Evolutionary conservation across 1,140 invertebrate species (phyloP).

Genomic region (Eumeta japonica): DNA sequence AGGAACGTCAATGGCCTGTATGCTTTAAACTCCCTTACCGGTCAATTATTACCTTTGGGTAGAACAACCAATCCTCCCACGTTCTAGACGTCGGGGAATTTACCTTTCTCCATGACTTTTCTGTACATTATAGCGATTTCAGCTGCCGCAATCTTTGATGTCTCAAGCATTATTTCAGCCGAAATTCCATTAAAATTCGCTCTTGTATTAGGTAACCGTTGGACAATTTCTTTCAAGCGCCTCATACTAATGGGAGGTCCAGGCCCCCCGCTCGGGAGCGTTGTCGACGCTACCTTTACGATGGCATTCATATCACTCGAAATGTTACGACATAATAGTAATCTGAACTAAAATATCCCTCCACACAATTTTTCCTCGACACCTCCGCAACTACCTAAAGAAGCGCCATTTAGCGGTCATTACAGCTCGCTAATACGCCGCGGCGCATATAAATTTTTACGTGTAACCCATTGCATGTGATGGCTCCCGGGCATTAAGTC

Average conservation of each 20-base stretch:
- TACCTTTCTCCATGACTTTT: slow-evolving; percentile 15
- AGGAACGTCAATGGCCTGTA: slow-evolving; percentile 45
- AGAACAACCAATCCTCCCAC: slow-evolving; percentile 23
- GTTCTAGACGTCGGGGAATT: slow-evolving; percentile 40
- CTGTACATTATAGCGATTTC: slow-evolving; percentile 15
- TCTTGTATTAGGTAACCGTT: slow-evolving; percentile 18
- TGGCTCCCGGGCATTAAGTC: too few species aligned
- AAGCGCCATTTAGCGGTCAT: too few species aligned
- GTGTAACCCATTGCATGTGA: too few species aligned
- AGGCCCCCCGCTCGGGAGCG: slow-evolving; percentile 4
- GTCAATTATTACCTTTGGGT: slow-evolving; percentile 27
- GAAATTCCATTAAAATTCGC: slow-evolving; percentile 25
- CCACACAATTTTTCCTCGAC: too few species aligned
- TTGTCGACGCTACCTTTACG: slow-evolving; percentile 4
- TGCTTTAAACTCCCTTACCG: slow-evolving; percentile 22
- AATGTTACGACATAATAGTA: too few species aligned
- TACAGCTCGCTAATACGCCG: too few species aligned
- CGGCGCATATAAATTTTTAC: too few species aligned
- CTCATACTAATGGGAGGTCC: not conserved
- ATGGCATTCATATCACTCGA: slow-evolving; percentile 11
- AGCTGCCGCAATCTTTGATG: not conserved
- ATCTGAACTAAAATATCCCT: too few species aligned
- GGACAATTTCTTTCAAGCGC: slow-evolving; percentile 6
- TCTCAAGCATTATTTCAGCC: slow-evolving; percentile 14
- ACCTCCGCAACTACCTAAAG: too few species aligned